Percentiles rank a stretch among this genome's conserved stretches.
phyloP scores from a whole-genome alignment of 2,113 vertebrate genomes.

The Corynorhinus townsendii region DNA sequence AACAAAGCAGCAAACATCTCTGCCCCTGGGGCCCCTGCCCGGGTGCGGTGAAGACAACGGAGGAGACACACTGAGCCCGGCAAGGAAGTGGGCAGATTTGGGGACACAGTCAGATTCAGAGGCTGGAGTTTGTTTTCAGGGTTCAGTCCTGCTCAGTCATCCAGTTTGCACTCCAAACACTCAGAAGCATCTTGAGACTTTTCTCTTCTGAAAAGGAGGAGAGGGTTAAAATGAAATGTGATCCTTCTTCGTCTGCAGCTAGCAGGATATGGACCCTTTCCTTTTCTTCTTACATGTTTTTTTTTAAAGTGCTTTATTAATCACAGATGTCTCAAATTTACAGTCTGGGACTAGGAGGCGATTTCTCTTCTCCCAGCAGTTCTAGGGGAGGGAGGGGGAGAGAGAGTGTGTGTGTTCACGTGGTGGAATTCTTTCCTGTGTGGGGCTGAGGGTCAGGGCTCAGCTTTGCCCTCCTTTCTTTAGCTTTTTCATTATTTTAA shows the following conservation, averaged over 20 bases:
- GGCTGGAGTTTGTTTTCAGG: neutral
- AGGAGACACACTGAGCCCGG: neutral
- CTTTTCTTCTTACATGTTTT: conserved; percentile 27
- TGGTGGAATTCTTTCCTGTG: conserved; percentile 58
- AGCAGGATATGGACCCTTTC: conserved; percentile 68
- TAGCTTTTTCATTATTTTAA: conserved; percentile 41
- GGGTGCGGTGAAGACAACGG: too few species aligned
- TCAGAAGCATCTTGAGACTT: neutral
- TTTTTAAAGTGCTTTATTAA: conserved; percentile 68
- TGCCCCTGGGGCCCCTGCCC: too few species aligned
- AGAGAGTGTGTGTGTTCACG: neutral
- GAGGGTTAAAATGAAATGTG: conserved; percentile 65
- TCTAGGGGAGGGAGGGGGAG: neutral
- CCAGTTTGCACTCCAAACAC: neutral
- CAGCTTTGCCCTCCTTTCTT: conserved; percentile 29
- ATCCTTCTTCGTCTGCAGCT: conserved; percentile 63
- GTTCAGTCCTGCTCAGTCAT: rapidly evolving
- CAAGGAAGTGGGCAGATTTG: neutral
- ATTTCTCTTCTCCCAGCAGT: conserved; percentile 58
- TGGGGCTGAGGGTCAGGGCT: conserved; percentile 30
- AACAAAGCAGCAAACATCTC: rapidly evolving
- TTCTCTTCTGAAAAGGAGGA: neutral
- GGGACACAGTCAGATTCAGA: neutral
- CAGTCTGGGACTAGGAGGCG: conserved; percentile 60
- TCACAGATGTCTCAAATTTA: conserved; percentile 78